phyloP scores from a whole-genome alignment of 1,140 invertebrate species.

The Elymnias hypermnestra region DNA sequence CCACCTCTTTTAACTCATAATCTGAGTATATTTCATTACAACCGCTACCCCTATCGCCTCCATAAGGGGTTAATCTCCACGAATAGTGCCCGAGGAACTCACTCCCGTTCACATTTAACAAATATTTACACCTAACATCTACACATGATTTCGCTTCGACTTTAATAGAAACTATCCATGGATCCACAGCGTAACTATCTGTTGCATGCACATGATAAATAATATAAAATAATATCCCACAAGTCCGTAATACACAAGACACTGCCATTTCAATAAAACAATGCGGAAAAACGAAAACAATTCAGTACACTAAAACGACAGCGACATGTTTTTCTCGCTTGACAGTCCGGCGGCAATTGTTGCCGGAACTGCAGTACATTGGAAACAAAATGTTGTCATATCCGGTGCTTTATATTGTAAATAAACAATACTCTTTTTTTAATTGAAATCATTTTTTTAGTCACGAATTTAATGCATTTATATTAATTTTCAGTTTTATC shows the following conservation, averaged over 20 bases:
- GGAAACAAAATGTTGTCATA: conserved; percentile 40
- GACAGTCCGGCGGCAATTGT: conserved; percentile 65
- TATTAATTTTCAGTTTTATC: too few species aligned
- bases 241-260: conserved; percentile 65
- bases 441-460: too few species aligned
- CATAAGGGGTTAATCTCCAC: conserved; percentile 58
- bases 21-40: conserved; percentile 59
- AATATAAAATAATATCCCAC: conserved; percentile 60
- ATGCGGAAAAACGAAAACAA: conserved; percentile 40
- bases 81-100: conserved; percentile 61
- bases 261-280: conserved; percentile 52
- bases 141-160: conserved; percentile 50
- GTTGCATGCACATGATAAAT: conserved; percentile 42
- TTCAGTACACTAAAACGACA: conserved; percentile 26
- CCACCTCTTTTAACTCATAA: conserved; percentile 57
- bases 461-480: too few species aligned
- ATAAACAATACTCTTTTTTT: too few species aligned
- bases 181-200: conserved; percentile 30
- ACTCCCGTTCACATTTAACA: conserved; percentile 53
- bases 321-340: conserved; percentile 54
- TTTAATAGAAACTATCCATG: conserved; percentile 57
- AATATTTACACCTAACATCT: conserved; percentile 61
- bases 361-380: conserved; percentile 59
- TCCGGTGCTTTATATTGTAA: neutral
- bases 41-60: conserved; percentile 36